Evolutionary conservation across 2,888 invertebrate species (phyloP).

Genomic region (Agrochola macilenta): DNA sequence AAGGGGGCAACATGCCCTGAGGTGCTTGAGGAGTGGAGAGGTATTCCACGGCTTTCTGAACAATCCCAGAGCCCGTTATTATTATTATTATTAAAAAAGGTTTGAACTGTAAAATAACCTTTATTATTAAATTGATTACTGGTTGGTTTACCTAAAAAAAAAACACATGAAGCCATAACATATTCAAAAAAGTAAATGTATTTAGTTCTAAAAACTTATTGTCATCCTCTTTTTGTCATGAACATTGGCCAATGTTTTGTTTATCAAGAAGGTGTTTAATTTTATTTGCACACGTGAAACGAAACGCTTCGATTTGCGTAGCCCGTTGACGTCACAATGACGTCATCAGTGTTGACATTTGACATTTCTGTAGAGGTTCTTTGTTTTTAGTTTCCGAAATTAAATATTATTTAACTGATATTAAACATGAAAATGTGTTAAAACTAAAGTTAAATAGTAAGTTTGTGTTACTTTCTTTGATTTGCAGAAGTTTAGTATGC

Average conservation of each 20-base stretch:
- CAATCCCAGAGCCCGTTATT: too few relatives aligned
- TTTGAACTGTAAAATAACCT: neutral
- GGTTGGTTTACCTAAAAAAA: neutral
- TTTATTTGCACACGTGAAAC: conserved; percentile 47
- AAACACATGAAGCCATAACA: neutral
- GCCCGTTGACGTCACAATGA: conserved; percentile 82
- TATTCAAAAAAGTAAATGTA: neutral
- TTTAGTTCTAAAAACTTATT: neutral
- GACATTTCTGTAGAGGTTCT: conserved; percentile 71
- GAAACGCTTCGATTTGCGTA: conserved; percentile 64
- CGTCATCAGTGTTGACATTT: conserved; percentile 81
- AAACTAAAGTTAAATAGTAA: conserved; percentile 22
- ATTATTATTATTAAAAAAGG: too few relatives aligned
- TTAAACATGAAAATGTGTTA: conserved; percentile 54
- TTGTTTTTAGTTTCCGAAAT: conserved; percentile 68
- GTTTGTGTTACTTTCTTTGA: conserved; percentile 47
- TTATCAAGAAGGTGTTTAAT: neutral
- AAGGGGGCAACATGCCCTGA: too few relatives aligned
- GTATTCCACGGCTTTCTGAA: too few relatives aligned
- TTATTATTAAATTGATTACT: neutral
- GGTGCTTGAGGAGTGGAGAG: too few relatives aligned
- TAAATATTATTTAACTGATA: conserved; percentile 47
- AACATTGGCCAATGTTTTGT: neutral
- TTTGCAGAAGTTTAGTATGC: conserved; percentile 37
- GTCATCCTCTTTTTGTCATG: neutral